Evolutionary conservation across 2,888 invertebrate genomes (phyloP).

Genomic region (Ectropis crepuscularia): DNA sequence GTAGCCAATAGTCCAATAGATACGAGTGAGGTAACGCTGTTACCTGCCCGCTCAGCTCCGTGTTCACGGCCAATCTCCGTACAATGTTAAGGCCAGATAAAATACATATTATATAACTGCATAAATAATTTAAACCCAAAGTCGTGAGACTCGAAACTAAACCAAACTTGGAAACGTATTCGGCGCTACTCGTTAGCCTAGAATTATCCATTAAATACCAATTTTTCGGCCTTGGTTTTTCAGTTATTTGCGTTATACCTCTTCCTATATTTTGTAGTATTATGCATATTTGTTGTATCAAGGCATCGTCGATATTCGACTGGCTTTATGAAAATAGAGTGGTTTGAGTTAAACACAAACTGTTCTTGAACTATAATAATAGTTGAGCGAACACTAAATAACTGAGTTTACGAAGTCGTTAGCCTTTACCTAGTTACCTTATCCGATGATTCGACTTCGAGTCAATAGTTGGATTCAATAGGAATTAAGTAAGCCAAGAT

Average conservation of each 20-base stretch:
- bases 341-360: not conserved
- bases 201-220: not conserved
- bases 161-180: not conserved
- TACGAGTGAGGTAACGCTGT: not conserved
- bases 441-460: not conserved
- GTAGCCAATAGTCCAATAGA: too few species aligned
- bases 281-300: constrained; percentile 8
- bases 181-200: constrained; percentile 3
- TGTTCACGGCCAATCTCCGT: constrained; percentile 3
- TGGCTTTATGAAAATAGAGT: constrained; percentile 5
- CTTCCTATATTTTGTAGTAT: constrained; percentile 8
- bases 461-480: too few species aligned
- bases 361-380: constrained; percentile 5
- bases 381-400: not conserved
- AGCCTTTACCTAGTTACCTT: constrained; percentile 13
- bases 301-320: not conserved
- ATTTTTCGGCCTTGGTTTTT: constrained; percentile 6
- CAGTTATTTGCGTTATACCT: constrained; percentile 1
- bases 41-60: not conserved
- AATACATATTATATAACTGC: not conserved
- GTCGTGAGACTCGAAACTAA: not conserved
- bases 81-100: constrained; percentile 7
- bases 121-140: not conserved
- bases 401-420: constrained; percentile 5
- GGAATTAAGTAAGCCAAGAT: too few species aligned